Base-by-base conservation (phyloP, 1,140 invertebrate species). In the Dysdera silvatica region DNA sequence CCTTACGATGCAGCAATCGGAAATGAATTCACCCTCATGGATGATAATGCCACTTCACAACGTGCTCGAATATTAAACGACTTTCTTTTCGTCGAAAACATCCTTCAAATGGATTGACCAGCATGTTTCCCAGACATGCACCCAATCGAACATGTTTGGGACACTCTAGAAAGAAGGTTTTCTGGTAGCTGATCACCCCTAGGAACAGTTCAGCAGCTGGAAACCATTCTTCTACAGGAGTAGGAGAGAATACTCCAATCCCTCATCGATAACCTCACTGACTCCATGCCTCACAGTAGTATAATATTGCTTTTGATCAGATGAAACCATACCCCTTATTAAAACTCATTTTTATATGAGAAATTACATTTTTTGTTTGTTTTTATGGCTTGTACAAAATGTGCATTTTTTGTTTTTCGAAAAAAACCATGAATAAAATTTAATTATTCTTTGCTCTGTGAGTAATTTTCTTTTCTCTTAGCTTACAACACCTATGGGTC, bases 221-320 rank as follows among this genome's bases (percentile, higher is more conserved):
- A 32, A n/a, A 52, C 35, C 18, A 20, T 32, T 33, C 49, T 31
- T 52, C 28, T 31, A 8, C 4, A 52, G 29, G 6, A 52, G 1
- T 16, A 32, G 49, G 35, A 31, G 14, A 33, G 3, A 20, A 32
- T 31, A 33, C 18, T 32, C 1, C 1, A 33, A 52, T 33, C 1
- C 35, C 49, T 32, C 0, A 52, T 52, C 18, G 49, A 52, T 52
- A 52, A 52, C 49, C 16, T 52, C 33, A 31, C 35, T 32, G 49
- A 7, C 32, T 52, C 31, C 33, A 32, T 52, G 31, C 4, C 1
- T 33, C 32, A 52, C 31, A 52, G 16, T 12, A 33, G 26, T 31
- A 33, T 23, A 33, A 52, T 32, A 3, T 20, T 52, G 49, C 28
- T 33, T 12, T 12, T 6, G 28, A 18, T 52, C n/a, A 28, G 29